A percentile compares a stretch with the other conserved stretches of the same genome.
These are phyloP conservation scores for Zaprionus nigranus DNA, from an alignment of 1,140 invertebrate species.

Conservation along the genomic window DNA sequence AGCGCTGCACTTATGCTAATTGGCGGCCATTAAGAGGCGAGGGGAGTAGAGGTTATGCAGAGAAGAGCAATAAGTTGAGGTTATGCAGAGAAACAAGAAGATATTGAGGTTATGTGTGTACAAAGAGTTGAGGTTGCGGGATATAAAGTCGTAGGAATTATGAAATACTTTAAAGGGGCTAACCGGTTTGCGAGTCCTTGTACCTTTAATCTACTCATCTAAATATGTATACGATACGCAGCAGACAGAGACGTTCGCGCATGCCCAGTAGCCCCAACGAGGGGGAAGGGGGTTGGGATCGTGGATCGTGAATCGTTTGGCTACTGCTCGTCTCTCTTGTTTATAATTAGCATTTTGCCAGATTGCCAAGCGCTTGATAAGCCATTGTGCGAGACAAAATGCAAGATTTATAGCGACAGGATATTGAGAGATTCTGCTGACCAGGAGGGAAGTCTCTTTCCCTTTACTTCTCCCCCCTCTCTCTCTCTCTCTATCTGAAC, in stretches of 20 bases:
- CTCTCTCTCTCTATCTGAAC: not conserved
- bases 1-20: constrained; percentile 67
- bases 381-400: constrained; percentile 56
- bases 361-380: constrained; percentile 72
- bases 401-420: constrained; percentile 79
- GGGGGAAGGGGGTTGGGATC: not conserved
- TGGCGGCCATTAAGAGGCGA: constrained; percentile 61
- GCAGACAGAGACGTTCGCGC: constrained; percentile 49
- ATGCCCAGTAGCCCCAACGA: constrained; percentile 66
- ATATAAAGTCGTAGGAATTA: constrained; percentile 42
- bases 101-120: too few species aligned
- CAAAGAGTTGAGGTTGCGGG: not conserved
- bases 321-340: constrained; percentile 64
- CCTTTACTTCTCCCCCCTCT: not conserved
- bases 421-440: constrained; percentile 70
- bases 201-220: constrained; percentile 31
- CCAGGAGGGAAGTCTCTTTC: not conserved
- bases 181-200: constrained; percentile 43
- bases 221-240: constrained; percentile 26
- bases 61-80: too few species aligned
- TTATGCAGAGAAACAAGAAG: not conserved
- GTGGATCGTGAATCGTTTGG: constrained; percentile 31
- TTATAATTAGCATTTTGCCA: constrained; percentile 80
- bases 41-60: not conserved
- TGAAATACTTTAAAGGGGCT: constrained; percentile 60